Base-by-base conservation (phyloP, 2,797 vertebrate species). In the Bradypodion ventrale region DNA sequence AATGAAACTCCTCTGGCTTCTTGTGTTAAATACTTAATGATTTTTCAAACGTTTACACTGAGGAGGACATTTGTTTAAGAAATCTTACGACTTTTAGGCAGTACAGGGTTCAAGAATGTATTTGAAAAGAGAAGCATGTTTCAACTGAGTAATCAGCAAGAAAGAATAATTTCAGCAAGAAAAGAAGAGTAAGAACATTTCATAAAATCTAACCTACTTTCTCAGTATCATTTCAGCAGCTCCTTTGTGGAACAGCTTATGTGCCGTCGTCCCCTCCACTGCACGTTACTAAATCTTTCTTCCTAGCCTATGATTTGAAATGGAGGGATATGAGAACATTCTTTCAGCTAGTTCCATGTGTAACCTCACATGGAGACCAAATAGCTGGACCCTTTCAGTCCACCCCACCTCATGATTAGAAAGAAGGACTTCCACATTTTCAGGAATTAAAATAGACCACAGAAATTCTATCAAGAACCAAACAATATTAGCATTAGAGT, bases 1-100 rank as follows among this genome's bases (percentile, higher is more conserved):
- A 63, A 63, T 63, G 40, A 62, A 73, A 63, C 62, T 74, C 40
- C 70, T 82, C n/a, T 9, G n/a, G 40, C 42, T 63, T 40, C 59
- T 46, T 27, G 70, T 46, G 7, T 82, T 62, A 74, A 82, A 82
- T 74, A 74, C 35, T 42, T 75, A 83, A 83, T n/a, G 63, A 44
- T 74, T 44, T 69, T 77, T n/a, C 13, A 73, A 66, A 76, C 66
- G 59, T 75, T 65, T 75, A 56, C 62, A 66, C 62, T 75, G 44
- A 65, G 46, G 46, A 75, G 35, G 32, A 83, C 40, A 66, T n/a
- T n/a, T n/a, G n/a, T 75, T 49, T 52, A 66, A 52, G n/a, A 65
- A 74, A 16, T 52, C 81, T 32, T 74, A 29, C 83, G 73, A 56
- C 73, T 56, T 52, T 52, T 74, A 74, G 60, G 42, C 70, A 82